phyloP scores from a whole-genome alignment of 2,113 vertebrate genomes.

The Brienomyrus longianalis region DNA sequence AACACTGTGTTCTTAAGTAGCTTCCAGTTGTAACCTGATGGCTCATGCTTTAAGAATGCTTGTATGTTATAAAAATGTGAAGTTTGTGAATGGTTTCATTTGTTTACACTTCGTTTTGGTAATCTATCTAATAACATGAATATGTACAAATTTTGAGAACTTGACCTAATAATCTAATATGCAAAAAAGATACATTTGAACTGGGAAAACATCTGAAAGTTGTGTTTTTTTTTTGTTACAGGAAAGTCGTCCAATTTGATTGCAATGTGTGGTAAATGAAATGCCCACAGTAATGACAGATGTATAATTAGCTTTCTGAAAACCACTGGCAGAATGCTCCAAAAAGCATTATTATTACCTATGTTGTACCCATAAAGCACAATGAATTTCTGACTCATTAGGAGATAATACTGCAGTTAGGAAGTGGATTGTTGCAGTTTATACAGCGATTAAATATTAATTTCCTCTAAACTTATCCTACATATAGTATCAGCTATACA shows the following conservation, averaged over 20 bases:
- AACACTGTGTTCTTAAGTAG: constrained; percentile 28
- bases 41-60: constrained; percentile 31
- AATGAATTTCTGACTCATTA: neutral
- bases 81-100: constrained; percentile 40
- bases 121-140: neutral
- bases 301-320: neutral
- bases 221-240: neutral
- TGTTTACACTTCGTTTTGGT: constrained; percentile 9
- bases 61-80: constrained; percentile 31
- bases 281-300: neutral
- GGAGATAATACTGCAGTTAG: neutral
- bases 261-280: neutral
- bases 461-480: neutral
- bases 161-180: neutral
- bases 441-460: neutral
- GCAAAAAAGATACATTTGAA: neutral
- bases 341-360: neutral
- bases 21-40: constrained; percentile 40
- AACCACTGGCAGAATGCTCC: neutral
- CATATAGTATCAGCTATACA: neutral
- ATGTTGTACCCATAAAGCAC: neutral
- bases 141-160: constrained; percentile 1
- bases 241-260: neutral
- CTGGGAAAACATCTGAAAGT: neutral
- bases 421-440: neutral